These are phyloP conservation scores for Cerceris ruficornis DNA, from an alignment of 2,888 invertebrate species.

Conservation along the genomic window DNA sequence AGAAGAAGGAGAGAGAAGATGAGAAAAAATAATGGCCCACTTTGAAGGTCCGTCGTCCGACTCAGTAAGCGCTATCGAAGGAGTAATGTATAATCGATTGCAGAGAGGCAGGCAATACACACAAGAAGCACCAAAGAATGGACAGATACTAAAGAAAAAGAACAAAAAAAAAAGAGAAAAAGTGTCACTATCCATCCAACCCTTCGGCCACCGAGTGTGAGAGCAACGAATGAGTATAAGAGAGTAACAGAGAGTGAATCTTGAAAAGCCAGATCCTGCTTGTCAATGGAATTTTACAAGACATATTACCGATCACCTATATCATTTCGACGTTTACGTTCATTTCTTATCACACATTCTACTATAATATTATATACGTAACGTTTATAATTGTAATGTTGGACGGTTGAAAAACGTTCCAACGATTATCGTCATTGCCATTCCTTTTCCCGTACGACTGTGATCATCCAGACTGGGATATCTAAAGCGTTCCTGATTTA, in stretches of 20 bases:
- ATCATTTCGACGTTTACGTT: background rate
- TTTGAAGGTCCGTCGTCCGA: constrained; percentile 78
- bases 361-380: too few species aligned
- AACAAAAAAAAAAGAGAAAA: background rate
- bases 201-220: constrained; percentile 62
- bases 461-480: too few species aligned
- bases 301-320: constrained; percentile 6
- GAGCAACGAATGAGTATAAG: constrained; percentile 42
- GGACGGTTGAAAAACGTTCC: too few species aligned
- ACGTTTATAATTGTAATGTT: too few species aligned
- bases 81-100: constrained; percentile 55
- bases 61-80: constrained; percentile 75
- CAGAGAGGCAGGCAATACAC: constrained; percentile 54
- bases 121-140: constrained; percentile 48
- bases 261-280: constrained; percentile 47
- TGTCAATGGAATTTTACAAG: constrained; percentile 17
- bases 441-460: too few species aligned
- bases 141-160: constrained; percentile 39
- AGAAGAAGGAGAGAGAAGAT: constrained; percentile 30
- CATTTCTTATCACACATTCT: background rate
- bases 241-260: constrained; percentile 48
- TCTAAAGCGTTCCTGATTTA: too few species aligned
- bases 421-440: too few species aligned
- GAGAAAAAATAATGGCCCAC: constrained; percentile 60
- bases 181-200: constrained; percentile 64